Conservation (phyloP, 2,113 vertebrate genomes). For the Sciurus niger region DNA sequence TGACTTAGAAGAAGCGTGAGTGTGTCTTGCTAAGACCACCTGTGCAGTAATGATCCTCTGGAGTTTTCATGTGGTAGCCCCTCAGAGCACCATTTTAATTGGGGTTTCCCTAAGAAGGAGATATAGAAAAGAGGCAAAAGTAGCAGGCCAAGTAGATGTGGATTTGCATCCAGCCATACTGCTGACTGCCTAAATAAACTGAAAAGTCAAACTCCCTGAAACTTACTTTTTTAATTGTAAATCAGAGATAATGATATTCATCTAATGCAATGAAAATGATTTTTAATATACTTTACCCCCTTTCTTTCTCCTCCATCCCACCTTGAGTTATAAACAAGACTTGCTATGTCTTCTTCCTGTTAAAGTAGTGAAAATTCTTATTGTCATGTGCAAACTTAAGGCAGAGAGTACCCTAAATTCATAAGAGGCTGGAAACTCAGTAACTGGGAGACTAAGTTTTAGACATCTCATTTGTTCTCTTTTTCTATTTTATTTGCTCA, state of each 20-base stretch:
- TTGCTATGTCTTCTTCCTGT: background rate
- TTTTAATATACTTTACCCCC: background rate
- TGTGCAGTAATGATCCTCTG: background rate
- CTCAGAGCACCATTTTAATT: background rate
- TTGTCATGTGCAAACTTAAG: background rate
- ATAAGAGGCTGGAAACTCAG: background rate
- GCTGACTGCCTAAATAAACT: background rate
- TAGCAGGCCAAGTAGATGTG: background rate
- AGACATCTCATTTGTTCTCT: constrained; percentile 53
- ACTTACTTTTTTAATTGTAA: background rate
- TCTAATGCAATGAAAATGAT: background rate
- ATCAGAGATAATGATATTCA: background rate
- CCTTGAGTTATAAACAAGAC: background rate
- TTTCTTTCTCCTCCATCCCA: background rate
- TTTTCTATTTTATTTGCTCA: background rate
- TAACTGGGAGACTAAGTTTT: constrained; percentile 41
- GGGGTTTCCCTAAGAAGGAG: background rate
- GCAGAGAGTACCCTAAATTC: background rate
- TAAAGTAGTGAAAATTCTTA: background rate
- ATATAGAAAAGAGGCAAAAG: background rate
- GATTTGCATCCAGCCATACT: background rate
- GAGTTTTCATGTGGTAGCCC: background rate
- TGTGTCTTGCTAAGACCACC: background rate
- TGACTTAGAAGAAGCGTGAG: background rate
- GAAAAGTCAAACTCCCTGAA: background rate